Base-by-base conservation (phyloP, 2,113 vertebrate species). In the Grantiella picta region DNA sequence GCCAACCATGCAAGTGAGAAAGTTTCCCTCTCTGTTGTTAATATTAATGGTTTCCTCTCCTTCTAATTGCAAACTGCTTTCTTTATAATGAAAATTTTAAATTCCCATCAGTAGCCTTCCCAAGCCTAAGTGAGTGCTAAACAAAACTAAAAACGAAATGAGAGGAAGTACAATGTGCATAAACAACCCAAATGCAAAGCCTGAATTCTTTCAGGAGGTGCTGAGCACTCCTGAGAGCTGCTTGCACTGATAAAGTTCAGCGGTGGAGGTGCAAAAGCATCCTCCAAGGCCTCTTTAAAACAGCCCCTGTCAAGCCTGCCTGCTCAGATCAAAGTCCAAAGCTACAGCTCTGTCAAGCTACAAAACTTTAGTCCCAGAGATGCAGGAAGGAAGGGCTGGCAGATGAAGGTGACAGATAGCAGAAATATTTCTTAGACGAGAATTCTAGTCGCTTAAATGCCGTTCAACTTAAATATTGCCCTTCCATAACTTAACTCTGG, bases 371-470 rank as follows among this genome's bases (percentile, higher is more conserved):
- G 72, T 86, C 42, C 1, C 1, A 49, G 88, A 89, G 76, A 24
- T 84, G 77, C 66, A 92, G 80, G 85, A 86, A 92, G 90, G 72
- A 96, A 86, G 64, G 69, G 31, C 80, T 64, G 80, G 44, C 86
- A 89, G 89, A 94, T 75, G 75, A 94, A 89, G 91, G 35, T 50
- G 82, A 47, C 44, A 78, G 73, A 82, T 57, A 86, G 33, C 47
- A 73, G 13, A 77, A 90, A 19, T 4, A 8, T 70, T 15, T 61
- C 38, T 88, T 28, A 73, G 60, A 47, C n/a, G 71, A 80, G 47
- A 59, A 47, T 76, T 88, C 23, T 84, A 9, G n/a, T 49, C 78
- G 8, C 60, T 83, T 31, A 68, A 56, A 73, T 33, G n/a, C 65
- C 27, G 27, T 15, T 81, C 40, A 35, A 31, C 70, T 56, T 68